Evolutionary conservation across 1,140 invertebrate species (phyloP).

Genomic region (Oncopodura yosiiana): DNA sequence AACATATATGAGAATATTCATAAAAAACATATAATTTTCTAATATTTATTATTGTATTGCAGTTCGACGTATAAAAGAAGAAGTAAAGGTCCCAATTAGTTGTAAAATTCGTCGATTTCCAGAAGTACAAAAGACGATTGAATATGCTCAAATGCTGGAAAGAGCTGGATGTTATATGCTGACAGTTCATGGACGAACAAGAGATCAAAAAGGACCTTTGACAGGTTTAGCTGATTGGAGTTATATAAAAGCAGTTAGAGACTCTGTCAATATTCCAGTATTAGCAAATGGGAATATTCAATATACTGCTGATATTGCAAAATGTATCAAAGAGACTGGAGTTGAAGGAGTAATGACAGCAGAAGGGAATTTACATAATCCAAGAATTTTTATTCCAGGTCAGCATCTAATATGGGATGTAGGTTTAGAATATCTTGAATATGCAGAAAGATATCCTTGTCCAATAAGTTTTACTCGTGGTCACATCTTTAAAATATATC

Average conservation of each 20-base stretch:
- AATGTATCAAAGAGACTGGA: slow-evolving; percentile 75
- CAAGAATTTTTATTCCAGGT: slow-evolving; percentile 61
- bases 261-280: slow-evolving; percentile 80
- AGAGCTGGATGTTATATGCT: slow-evolving; percentile 81
- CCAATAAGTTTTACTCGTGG: slow-evolving; percentile 82
- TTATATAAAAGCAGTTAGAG: slow-evolving; percentile 80
- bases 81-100: slow-evolving; percentile 73
- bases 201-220: slow-evolving; percentile 87
- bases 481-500: slow-evolving; percentile 94
- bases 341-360: slow-evolving; percentile 82
- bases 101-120: slow-evolving; percentile 92
- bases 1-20: slow-evolving; percentile 18
- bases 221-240: slow-evolving; percentile 93
- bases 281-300: slow-evolving; percentile 98
- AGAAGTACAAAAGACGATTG: slow-evolving; percentile 72
- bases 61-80: slow-evolving; percentile 52
- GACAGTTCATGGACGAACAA: slow-evolving; percentile 90
- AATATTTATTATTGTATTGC: slow-evolving; percentile 39
- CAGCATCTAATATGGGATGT: slow-evolving; percentile 74
- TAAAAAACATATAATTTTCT: slow-evolving; percentile 7
- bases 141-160: slow-evolving; percentile 91
- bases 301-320: slow-evolving; percentile 72
- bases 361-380: slow-evolving; percentile 94
- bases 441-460: slow-evolving; percentile 74
- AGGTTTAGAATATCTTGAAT: slow-evolving; percentile 76